Base-by-base conservation (phyloP, 2,113 vertebrate genomes). In the Myxocyprinus asiaticus region DNA sequence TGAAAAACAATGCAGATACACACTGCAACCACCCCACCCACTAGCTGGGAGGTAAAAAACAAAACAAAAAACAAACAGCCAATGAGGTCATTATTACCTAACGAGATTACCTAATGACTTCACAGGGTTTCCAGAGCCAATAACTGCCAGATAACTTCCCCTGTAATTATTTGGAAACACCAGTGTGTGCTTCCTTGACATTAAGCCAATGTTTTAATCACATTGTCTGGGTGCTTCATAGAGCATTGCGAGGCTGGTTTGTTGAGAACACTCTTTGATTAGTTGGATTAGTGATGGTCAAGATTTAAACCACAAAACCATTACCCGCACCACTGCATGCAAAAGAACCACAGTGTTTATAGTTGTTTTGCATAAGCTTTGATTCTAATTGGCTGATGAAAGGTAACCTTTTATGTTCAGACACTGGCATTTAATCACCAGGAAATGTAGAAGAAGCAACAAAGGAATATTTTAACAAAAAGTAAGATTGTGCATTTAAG, bases 41-140 rank as follows among this genome's bases (percentile, higher is more conserved):
- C 33, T 55, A 65, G 63, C 69, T 17, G 68, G 63, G 66, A 70
- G 67, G 67, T 76, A 83, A 55, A 67, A 51, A 58, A n/a, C n/a
- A n/a, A n/a, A n/a, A n/a, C n/a, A n/a, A n/a, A 33, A 33, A 33
- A 3, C 22, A 59, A 48, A 61, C 66, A 85, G 62, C 78, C 79
- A 81, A 64, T 61, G 44, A 81, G 81, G 81, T 79, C 79, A 81
- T 83, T 83, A 81, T 67, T 66, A 33, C 53, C 45, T 78, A 85
- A 85, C 79, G 48, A 71, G 62, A 85, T 85, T 85, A 85, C 70
- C 67, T 77, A 81, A 81, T 83, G 81, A 85, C 71, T 81, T 85
- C 78, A 75, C 71, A 73, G 81, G 78, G 62, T 75, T 81, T 83
- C 78, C 84, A 81, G 75, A 83, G 42, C 76, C 81, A 81, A 77